Conservation (phyloP, 2,797 vertebrate genomes). For the Apodemus agrarius region DNA sequence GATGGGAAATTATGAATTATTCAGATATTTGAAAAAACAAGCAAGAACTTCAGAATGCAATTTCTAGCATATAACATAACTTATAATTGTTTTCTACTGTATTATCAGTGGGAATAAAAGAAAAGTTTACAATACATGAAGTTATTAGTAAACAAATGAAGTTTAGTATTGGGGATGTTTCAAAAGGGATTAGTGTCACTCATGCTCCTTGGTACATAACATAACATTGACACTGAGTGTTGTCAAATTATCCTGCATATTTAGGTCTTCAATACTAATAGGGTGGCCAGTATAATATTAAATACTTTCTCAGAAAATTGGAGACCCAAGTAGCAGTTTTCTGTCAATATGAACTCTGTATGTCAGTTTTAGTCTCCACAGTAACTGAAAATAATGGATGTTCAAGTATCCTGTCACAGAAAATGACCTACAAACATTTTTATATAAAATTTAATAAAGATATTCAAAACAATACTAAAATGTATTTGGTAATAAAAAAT, state of each 20-base stretch:
- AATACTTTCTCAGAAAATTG: conserved; percentile 83
- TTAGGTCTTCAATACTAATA: conserved; percentile 70
- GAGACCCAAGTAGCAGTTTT: conserved; percentile 75
- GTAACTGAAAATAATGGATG: conserved; percentile 72
- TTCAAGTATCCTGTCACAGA: conserved; percentile 76
- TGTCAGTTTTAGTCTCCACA: conserved; percentile 82
- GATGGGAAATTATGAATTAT: not conserved
- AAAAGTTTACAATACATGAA: not conserved
- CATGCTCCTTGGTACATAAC: conserved; percentile 72
- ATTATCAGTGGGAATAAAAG: not conserved
- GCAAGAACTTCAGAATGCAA: not conserved
- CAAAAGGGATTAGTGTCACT: conserved; percentile 61
- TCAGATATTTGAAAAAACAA: not conserved
- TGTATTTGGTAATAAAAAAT: conserved; percentile 52
- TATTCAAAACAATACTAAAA: conserved; percentile 51
- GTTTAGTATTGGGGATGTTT: conserved; percentile 48
- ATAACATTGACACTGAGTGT: conserved; percentile 76
- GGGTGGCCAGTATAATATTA: conserved; percentile 81
- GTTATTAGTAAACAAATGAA: conserved; percentile 8
- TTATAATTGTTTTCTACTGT: conserved; percentile 43
- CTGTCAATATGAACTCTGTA: conserved; percentile 75
- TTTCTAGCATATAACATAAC: not conserved
- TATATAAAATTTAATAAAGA: conserved; percentile 62
- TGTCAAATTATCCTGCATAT: conserved; percentile 81
- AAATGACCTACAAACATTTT: conserved; percentile 70